Evolutionary conservation across 2,113 vertebrate genomes (phyloP), one percentile per base, ranked within the genome.

Genomic region (Solea senegalensis): DNA sequence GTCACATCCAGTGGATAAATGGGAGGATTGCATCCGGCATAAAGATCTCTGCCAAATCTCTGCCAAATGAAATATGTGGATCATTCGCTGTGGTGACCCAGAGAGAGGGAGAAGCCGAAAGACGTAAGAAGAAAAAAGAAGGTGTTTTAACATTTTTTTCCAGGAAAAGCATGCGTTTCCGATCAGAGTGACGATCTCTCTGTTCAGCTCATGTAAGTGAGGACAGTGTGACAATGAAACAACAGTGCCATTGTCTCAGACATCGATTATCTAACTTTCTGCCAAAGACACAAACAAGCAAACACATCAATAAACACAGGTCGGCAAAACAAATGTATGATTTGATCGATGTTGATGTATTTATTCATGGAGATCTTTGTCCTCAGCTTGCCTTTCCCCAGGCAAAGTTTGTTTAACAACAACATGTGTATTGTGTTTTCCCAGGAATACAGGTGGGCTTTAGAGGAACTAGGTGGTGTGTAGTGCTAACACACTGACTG

Each of bases 361-460:
- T 40, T 55, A 10, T 63, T n/a, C 26, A 16, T 66, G 51, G 39
- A 68, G 11, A 44, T 67, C 45, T 43, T 48, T 7, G 69, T 55
- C 58, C 43, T 39, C 15, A 26, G 66, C 54, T 26, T n/a, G 8
- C 46, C 6, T 71, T 43, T 53, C 69, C 15, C 68, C 9, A 7
- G 48, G 73, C 34, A 0, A 13, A 69, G 67, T 69, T 69, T 62
- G 21, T 51, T n/a, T 44, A 75, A 50, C 50, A 71, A 28, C 59
- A 55, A 67, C 0, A 60, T 74, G 15, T 72, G 45, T 46, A 16
- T 74, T 64, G 16, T 79, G 34, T 76, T 81, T 83, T 65, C 13
- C 12, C 75, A 90, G 82, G 70, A 76, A 58, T 77, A 65, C 74
- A 70, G 78, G 68, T 71, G 76, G 58, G 63, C 34, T 68, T 8